Evolutionary conservation across 23 tunicate species (phyloP), one percentile per base, ranked within the genome.

Genomic region (Diplosoma virens): DNA sequence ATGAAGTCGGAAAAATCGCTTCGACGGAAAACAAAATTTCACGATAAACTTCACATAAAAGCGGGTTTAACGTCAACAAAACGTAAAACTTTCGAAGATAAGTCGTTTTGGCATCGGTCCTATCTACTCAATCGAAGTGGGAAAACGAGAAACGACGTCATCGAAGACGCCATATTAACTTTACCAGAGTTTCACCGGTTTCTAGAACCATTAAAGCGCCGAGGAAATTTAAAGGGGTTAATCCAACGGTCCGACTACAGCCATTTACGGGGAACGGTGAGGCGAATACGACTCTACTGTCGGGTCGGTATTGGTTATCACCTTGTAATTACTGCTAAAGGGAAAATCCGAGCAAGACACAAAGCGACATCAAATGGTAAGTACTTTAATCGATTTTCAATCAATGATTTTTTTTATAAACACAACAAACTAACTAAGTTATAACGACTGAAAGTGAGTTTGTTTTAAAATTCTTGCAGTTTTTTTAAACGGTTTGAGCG

Each of bases 231-330:
- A 61, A 29, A 61, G 2, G 35, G 35, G 7, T 3, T 67, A 21
- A 35, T 67, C 11, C 27, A 5, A 22, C 50, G 25, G 5, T 18
- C 74, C 5, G 74, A 78, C 46, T 23, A 59, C 25, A 31, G 48
- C 22, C 79, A 79, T 47, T 41, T 78, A 1, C 70, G 46, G 23
- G 87, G 83, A 2, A 66, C 80, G 3, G 81, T 59, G 21, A 55
- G 95, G 25, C 25, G 53, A 48, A 70, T 59, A 59, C 71, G 97
- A 11, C 36, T 90, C 20, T 90, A 81, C 56, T 90, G 97, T 33
- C 60, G 90, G 29, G 85, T 75, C 45, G 97, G 97, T 23, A 90
- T 84, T 31, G 97, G 97, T 24, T 90, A 84, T 50, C 97, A 90
- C 53, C 55, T 90, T 58, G 97, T 84, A 59, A 79, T 90, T 22